Evolutionary conservation across 2,888 invertebrate genomes (phyloP), one percentile per base, ranked within the genome.

Genomic region (Dromius quadrimaculatus): DNA sequence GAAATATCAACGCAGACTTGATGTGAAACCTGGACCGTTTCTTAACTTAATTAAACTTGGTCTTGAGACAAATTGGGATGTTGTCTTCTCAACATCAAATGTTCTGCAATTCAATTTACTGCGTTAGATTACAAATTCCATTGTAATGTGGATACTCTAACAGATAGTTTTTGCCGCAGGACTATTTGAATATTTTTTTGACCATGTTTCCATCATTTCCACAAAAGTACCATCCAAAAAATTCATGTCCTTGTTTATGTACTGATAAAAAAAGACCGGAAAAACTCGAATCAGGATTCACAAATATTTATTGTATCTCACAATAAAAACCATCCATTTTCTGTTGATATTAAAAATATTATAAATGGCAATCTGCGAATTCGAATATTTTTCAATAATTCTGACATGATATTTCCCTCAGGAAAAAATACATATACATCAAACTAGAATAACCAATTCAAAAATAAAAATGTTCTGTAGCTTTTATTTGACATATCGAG

Each of bases 71-170:
- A 63, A 63, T 63, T 63, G 63, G 45, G 43, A 63, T 17, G 41
- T 63, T 63, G 62, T 63, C 28, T 43, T 13, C 63, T 63, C 32
- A n/a, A n/a, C n/a, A n/a, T n/a, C n/a, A 63, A 63, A 63, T 63
- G 43, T 63, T 11, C 63, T 28, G 43, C 45, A 63, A 43, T 45
- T 63, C 63, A 63, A 63, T 63, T 63, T 45, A n/a, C n/a, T n/a
- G n/a, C n/a, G n/a, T n/a, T n/a, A n/a, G n/a, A n/a, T n/a, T n/a
- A n/a, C n/a, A n/a, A n/a, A n/a, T n/a, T n/a, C n/a, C n/a, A n/a
- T n/a, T n/a, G n/a, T n/a, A n/a, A n/a, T n/a, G n/a, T n/a, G n/a
- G n/a, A n/a, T n/a, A n/a, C n/a, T n/a, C n/a, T n/a, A n/a, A n/a
- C n/a, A n/a, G n/a, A n/a, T n/a, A n/a, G n/a, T n/a, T n/a, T n/a